Evolutionary conservation across 2,888 invertebrate species (phyloP), one percentile per base, ranked within the genome.

Genomic region (Eupithecia tripunctaria): DNA sequence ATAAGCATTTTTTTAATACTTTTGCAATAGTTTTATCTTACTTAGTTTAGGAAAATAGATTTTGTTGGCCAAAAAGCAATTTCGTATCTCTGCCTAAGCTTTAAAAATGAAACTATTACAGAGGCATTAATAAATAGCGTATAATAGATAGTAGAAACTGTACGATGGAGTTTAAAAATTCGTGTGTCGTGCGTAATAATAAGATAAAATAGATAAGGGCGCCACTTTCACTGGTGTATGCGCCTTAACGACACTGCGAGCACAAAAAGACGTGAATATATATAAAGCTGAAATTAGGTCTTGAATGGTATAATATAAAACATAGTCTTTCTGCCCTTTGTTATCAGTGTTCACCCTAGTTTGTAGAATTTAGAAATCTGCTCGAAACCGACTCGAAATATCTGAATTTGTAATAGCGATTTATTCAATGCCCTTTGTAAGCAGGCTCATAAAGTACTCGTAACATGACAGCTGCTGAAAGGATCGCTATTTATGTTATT

Each of bases 391-490:
- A n/a, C 18, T 63, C 36, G n/a, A 32, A 32, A 29, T 29, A 71
- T 66, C 29, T 75, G 67, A 67, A 63, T 72, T 66, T 69, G 67
- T 62, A 47, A 72, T 27, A 71, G 41, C 71, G 62, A 71, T 74
- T 71, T 68, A 74, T 68, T 38, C 38, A 60, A 67, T 66, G 64
- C 27, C 70, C 38, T 72, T 70, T 63, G 59, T 60, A 56, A 70
- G 67, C 67, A 65, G 38, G 59, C 70, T 69, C 70, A 65, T 77
- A 71, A 75, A 73, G 67, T 71, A 70, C 60, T 70, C 64, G 21
- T 65, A 70, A 72, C 70, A 75, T 76, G 71, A 74, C 74, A 76
- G 71, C 69, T 66, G 71, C 63, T 71, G 67, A 69, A 74, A 74
- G 62, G 62, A 76, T 74, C 63, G 66, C 56, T 73, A 72, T 78